Evolutionary conservation across 2,797 vertebrate species (phyloP).

Genomic region (Huso huso): DNA sequence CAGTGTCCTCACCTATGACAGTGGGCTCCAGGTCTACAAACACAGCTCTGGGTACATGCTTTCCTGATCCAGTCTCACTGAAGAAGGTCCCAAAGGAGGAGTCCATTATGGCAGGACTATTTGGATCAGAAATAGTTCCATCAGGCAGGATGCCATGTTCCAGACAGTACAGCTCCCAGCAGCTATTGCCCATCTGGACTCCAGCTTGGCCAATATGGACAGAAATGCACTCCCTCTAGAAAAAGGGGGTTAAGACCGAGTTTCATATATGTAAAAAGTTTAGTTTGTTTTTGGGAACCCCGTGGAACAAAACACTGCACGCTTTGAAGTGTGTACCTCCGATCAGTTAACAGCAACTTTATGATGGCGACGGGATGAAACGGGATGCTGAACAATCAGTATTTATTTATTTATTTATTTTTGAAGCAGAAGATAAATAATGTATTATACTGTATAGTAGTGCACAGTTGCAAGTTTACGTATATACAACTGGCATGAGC

Average conservation of each 20-base stretch:
- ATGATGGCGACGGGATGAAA: too few species aligned
- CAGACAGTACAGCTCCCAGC: conserved; percentile 63
- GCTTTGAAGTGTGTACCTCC: too few species aligned
- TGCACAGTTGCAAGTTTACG: too few species aligned
- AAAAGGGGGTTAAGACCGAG: background rate
- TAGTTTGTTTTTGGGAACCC: too few species aligned
- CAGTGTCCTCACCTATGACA: conserved; percentile 65
- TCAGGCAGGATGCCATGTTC: conserved; percentile 64
- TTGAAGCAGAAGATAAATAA: too few species aligned
- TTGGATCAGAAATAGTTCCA: conserved; percentile 57
- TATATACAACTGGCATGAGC: too few species aligned
- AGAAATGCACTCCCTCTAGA: conserved; percentile 59
- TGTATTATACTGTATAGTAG: too few species aligned
- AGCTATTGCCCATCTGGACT: conserved; percentile 61
- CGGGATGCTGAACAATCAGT: too few species aligned
- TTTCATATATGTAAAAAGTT: too few species aligned
- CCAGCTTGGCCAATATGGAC: conserved; percentile 62
- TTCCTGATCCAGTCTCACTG: conserved; percentile 72
- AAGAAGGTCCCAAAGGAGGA: conserved; percentile 79
- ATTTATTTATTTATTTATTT: too few species aligned
- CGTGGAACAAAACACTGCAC: too few species aligned
- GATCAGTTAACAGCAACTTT: too few species aligned
- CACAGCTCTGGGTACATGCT: conserved; percentile 81
- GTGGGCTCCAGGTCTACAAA: conserved; percentile 89
- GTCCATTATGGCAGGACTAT: conserved; percentile 53